Evolutionary conservation across 37 sponge, comb jelly and placozoan species (phyloP).

Genomic region (Eunapius fragilis): DNA sequence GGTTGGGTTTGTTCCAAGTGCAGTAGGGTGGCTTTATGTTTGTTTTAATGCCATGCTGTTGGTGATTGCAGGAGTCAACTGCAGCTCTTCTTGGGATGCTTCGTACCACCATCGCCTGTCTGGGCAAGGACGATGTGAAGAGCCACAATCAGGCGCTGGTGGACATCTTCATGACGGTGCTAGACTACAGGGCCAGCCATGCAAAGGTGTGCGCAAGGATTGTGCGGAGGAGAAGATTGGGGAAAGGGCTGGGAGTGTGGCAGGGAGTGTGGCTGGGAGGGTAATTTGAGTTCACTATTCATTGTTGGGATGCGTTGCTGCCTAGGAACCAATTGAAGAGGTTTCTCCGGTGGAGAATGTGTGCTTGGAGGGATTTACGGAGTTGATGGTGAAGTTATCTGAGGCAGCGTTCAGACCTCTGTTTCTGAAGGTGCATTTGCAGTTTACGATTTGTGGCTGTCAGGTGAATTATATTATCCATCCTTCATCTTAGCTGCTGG

Average conservation of each 20-base stretch:
- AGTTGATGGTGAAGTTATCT: constrained; percentile 80
- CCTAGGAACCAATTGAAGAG: constrained; percentile 3
- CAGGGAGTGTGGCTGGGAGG: neutral
- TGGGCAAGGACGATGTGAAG: constrained; percentile 56
- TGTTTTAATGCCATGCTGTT: neutral
- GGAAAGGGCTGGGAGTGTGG: neutral
- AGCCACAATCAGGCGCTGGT: constrained; percentile 18
- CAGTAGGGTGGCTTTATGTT: neutral
- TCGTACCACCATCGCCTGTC: neutral
- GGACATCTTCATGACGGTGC: constrained; percentile 29
- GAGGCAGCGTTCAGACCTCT: constrained; percentile 79
- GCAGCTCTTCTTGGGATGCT: constrained; percentile 62
- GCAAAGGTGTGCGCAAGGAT: neutral
- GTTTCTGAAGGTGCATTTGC: constrained; percentile 58
- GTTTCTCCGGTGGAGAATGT: constrained; percentile 61
- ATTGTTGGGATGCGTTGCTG: neutral
- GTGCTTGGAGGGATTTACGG: constrained; percentile 34
- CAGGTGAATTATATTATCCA: neutral
- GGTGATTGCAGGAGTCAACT: constrained; percentile 36
- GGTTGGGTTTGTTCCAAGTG: neutral
- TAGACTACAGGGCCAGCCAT: constrained; percentile 61
- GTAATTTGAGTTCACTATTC: neutral
- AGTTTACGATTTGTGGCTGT: neutral
- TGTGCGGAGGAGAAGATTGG: neutral
- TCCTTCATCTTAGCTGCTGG: constrained; percentile 50